phyloP scores from a whole-genome alignment of 2,797 vertebrate genomes.

The Enteromius viviparus region DNA sequence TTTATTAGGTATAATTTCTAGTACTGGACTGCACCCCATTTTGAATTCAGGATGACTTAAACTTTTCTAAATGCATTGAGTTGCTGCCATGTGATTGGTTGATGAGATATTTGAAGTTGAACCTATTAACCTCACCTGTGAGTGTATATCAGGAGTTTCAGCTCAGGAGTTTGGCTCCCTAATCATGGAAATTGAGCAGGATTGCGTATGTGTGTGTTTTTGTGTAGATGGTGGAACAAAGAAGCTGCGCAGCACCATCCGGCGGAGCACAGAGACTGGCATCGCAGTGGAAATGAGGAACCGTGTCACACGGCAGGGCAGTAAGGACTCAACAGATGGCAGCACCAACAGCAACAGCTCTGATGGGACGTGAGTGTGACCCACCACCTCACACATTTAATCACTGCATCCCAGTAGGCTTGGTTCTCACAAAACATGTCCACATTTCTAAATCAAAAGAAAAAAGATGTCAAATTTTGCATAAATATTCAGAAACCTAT shows the following conservation, averaged over 20 bases:
- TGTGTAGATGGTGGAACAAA: conserved; percentile 88
- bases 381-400: neutral
- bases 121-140: neutral
- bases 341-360: conserved; percentile 99
- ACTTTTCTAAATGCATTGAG: neutral
- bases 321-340: conserved; percentile 95
- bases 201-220: neutral
- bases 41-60: neutral
- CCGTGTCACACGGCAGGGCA: conserved; percentile 92
- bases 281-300: conserved; percentile 98
- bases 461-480: neutral
- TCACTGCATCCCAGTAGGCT: neutral
- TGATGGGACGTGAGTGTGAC: conserved; percentile 89
- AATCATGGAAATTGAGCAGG: neutral
- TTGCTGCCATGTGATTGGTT: neutral
- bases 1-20: neutral
- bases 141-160: neutral
- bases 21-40: neutral
- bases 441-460: neutral
- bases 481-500: neutral
- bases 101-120: neutral
- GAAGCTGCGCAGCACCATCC: conserved; percentile 96
- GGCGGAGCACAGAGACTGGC: conserved; percentile 95
- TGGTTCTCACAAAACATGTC: neutral
- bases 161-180: neutral